A percentile compares a stretch with the other conserved stretches of the same genome.
Evolutionary conservation across 2,797 vertebrate genomes (phyloP).

Genomic region (Scolopax bukidnonensis): DNA sequence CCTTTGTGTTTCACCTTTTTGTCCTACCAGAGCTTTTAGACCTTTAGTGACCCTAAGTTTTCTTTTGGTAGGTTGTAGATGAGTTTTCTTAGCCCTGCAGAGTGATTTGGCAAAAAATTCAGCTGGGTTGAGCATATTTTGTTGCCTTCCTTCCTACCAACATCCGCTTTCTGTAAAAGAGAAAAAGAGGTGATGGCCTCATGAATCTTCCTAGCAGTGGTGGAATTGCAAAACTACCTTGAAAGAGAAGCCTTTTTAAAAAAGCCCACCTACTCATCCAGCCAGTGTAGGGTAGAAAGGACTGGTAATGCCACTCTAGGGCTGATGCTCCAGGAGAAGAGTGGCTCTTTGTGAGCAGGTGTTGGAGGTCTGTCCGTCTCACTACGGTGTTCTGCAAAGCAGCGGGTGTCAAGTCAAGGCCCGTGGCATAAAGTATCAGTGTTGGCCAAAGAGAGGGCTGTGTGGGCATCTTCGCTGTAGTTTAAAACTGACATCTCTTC

Average conservation of each 20-base stretch:
- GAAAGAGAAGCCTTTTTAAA: neutral
- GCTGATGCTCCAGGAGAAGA: neutral
- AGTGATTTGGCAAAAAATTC: neutral
- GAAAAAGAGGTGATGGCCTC: neutral
- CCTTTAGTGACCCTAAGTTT: neutral
- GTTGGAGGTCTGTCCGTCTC: neutral
- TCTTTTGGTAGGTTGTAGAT: neutral
- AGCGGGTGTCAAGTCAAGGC: neutral
- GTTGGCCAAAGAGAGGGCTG: neutral
- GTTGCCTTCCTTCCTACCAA: neutral
- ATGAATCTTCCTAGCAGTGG: neutral
- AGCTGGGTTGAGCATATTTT: neutral
- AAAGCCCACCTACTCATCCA: neutral
- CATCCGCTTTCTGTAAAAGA: neutral
- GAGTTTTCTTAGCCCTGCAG: neutral
- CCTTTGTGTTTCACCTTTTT: constrained; percentile 49
- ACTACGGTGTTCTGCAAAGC: neutral
- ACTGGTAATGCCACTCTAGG: neutral
- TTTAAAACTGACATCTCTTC: constrained; percentile 29
- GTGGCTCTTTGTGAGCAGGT: neutral
- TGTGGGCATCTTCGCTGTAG: constrained; percentile 21
- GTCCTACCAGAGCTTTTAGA: neutral
- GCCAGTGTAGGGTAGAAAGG: neutral
- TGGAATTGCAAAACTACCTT: neutral
- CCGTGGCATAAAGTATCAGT: constrained; percentile 17